These are phyloP conservation scores for Nipponacmea schrenckii DNA, from an alignment of 2,888 invertebrate species.

Conservation along the genomic window DNA sequence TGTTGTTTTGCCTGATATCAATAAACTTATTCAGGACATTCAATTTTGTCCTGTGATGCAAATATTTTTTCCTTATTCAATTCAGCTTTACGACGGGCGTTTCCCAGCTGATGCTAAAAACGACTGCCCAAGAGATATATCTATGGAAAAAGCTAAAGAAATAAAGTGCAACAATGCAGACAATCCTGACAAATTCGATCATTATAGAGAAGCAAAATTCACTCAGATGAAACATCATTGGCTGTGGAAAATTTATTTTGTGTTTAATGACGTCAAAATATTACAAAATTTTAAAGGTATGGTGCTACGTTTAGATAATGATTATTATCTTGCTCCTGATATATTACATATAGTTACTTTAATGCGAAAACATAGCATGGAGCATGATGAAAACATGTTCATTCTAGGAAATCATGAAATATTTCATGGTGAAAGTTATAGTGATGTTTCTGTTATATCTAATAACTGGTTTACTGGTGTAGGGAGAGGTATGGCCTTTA, in stretches of 20 bases:
- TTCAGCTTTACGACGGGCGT: constrained; percentile 10
- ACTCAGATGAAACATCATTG: constrained; percentile 23
- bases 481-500: constrained; percentile 15
- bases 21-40: constrained; percentile 11
- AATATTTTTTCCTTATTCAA: constrained; percentile 19
- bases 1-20: neutral
- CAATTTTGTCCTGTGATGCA: constrained; percentile 19
- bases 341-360: constrained; percentile 7
- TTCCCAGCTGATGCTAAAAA: constrained; percentile 14
- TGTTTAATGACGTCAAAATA: constrained; percentile 12
- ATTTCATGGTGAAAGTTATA: neutral
- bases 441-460: neutral
- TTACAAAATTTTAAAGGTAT: constrained; percentile 12
- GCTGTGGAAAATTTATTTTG: constrained; percentile 18
- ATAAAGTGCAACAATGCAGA: constrained; percentile 15
- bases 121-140: constrained; percentile 19
- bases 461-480: constrained; percentile 10
- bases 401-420: constrained; percentile 18
- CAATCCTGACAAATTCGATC: constrained; percentile 13
- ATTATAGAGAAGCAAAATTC: constrained; percentile 17
- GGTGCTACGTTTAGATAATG: constrained; percentile 19
- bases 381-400: neutral
- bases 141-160: neutral
- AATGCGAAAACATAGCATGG: neutral
- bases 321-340: constrained; percentile 18